These are phyloP conservation scores for Austrofundulus limnaeus DNA, from an alignment of 2,113 vertebrate species.

Conservation along the genomic window DNA sequence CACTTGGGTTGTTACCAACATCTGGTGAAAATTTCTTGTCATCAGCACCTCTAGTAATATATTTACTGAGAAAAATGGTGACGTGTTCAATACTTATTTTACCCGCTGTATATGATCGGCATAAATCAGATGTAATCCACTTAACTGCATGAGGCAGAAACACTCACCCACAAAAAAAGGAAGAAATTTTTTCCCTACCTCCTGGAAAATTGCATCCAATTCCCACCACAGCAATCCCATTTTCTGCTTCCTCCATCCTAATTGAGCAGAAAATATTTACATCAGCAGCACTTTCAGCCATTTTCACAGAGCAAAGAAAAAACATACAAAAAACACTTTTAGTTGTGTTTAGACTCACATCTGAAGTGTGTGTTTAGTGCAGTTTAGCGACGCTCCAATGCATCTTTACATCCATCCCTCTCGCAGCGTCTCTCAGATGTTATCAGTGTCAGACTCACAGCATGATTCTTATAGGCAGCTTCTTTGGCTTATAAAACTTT, in stretches of 20 bases:
- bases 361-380: conserved; percentile 16
- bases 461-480: conserved; percentile 50
- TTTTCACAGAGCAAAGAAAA: background rate
- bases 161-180: background rate
- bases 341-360: background rate
- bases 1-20: too few relatives aligned
- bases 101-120: too few relatives aligned
- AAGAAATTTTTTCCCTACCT: conserved; percentile 51
- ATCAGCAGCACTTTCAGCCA: background rate
- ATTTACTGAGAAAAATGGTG: too few relatives aligned
- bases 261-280: conserved; percentile 5
- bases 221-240: conserved; percentile 75
- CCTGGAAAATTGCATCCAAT: conserved; percentile 81
- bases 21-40: too few relatives aligned
- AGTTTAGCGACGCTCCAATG: conserved; percentile 13
- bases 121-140: too few relatives aligned
- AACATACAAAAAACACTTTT: background rate
- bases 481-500: conserved; percentile 64
- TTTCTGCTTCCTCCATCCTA: conserved; percentile 60
- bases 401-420: conserved; percentile 34
- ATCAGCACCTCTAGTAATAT: too few relatives aligned
- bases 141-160: background rate
- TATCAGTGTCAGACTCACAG: conserved; percentile 16
- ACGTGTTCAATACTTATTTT: too few relatives aligned
- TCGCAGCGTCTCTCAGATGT: conserved; percentile 17